phyloP scores from a whole-genome alignment of 2,888 invertebrate species.

The Lumbricus terrestris region DNA sequence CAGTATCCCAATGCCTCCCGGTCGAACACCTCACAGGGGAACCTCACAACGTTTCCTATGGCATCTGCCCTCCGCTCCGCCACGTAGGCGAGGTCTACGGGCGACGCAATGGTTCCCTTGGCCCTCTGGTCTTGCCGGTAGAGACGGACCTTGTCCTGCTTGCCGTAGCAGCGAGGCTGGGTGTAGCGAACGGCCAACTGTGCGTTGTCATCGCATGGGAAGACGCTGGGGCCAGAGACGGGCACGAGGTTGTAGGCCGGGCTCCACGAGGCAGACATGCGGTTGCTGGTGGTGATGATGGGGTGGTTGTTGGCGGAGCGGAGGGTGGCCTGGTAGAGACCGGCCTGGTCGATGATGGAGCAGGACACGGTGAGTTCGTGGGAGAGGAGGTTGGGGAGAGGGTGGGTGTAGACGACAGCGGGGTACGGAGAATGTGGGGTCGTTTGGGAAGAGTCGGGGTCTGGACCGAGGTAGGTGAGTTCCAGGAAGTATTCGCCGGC shows the following conservation, averaged over 20 bases:
- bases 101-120: background rate
- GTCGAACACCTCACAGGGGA: slow-evolving; percentile 46
- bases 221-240: background rate
- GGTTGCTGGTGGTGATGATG: background rate
- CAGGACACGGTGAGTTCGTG: background rate
- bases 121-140: background rate
- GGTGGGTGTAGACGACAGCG: background rate
- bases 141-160: slow-evolving; percentile 5
- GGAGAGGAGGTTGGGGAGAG: background rate
- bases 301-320: background rate
- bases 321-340: slow-evolving; percentile 8
- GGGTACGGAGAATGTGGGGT: background rate
- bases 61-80: slow-evolving; percentile 11
- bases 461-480: background rate
- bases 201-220: background rate
- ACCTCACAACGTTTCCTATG: slow-evolving; percentile 23
- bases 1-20: slow-evolving; percentile 47
- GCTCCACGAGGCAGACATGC: background rate
- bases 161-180: slow-evolving; percentile 6
- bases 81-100: slow-evolving; percentile 10
- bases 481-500: background rate
- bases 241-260: background rate
- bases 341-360: background rate
- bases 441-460: background rate
- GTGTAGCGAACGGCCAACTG: background rate